Evolutionary conservation across 2,888 invertebrate genomes (phyloP).

Genomic region (Drosophila ustulata): DNA sequence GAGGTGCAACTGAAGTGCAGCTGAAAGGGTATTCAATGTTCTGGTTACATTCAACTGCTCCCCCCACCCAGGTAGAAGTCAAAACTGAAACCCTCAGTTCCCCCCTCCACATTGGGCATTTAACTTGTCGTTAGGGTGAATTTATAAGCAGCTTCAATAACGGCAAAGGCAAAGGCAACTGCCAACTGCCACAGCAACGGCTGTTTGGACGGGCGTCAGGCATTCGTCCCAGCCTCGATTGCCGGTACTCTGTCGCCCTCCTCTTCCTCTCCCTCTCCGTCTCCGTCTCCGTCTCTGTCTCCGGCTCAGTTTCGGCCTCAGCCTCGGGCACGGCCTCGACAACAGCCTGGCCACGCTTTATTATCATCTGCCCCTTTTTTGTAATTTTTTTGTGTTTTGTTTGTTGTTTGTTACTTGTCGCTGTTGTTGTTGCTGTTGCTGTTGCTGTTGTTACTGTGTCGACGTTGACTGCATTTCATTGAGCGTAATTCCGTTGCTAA

Average conservation of each 20-base stretch:
- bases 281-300: neutral
- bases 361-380: constrained; percentile 72
- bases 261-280: neutral
- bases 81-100: constrained; percentile 42
- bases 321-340: constrained; percentile 33
- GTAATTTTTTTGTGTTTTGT: constrained; percentile 13
- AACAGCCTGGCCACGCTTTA: constrained; percentile 73
- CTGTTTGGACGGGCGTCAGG: constrained; percentile 37
- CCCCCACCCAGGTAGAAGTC: constrained; percentile 37
- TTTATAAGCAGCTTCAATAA: constrained; percentile 64
- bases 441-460: constrained; percentile 11
- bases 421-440: constrained; percentile 25
- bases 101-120: constrained; percentile 55
- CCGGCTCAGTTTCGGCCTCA: constrained; percentile 15
- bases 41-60: neutral
- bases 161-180: constrained; percentile 28
- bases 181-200: constrained; percentile 16
- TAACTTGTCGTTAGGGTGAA: constrained; percentile 80
- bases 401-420: constrained; percentile 21
- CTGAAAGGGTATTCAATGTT: constrained; percentile 3
- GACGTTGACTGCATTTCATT: constrained; percentile 81
- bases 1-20: neutral
- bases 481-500: constrained; percentile 83
- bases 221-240: constrained; percentile 44
- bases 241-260: neutral